A percentile compares a stretch with the other conserved stretches of the same genome.
Evolutionary conservation across 1,140 invertebrate species (phyloP).

Genomic region (Uloborus diversus): DNA sequence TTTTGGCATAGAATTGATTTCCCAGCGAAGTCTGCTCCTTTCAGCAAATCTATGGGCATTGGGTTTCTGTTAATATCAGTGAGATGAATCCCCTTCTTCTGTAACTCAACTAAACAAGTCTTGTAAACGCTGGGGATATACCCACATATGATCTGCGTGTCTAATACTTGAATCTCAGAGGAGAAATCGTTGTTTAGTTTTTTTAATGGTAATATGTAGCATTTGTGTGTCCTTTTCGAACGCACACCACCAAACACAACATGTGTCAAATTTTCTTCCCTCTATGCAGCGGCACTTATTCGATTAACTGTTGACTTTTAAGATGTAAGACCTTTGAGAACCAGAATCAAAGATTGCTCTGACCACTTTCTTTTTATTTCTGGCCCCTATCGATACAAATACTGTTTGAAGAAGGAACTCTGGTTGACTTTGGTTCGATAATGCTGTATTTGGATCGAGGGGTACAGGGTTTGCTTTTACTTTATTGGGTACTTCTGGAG

Average conservation of each 20-base stretch:
- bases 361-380: background rate
- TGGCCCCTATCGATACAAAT: background rate
- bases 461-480: too few species aligned
- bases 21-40: background rate
- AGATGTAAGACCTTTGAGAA: background rate
- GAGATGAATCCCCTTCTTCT: background rate
- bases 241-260: background rate
- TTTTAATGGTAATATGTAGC: background rate
- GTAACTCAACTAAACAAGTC: background rate
- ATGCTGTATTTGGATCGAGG: too few species aligned
- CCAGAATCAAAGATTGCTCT: background rate
- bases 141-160: background rate
- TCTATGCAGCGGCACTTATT: background rate
- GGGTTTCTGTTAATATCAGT: background rate
- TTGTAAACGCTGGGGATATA: background rate
- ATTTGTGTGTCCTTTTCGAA: background rate
- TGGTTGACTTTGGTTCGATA: background rate
- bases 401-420: background rate
- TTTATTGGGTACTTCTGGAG: too few species aligned
- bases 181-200: background rate
- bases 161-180: background rate
- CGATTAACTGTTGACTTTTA: background rate
- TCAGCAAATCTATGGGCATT: background rate
- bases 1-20: background rate
- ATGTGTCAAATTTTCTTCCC: background rate